Percentiles rank a stretch among this genome's conserved stretches.
Evolutionary conservation across 1,140 invertebrate species (phyloP).

Genomic region (Lepidostoma basale): DNA sequence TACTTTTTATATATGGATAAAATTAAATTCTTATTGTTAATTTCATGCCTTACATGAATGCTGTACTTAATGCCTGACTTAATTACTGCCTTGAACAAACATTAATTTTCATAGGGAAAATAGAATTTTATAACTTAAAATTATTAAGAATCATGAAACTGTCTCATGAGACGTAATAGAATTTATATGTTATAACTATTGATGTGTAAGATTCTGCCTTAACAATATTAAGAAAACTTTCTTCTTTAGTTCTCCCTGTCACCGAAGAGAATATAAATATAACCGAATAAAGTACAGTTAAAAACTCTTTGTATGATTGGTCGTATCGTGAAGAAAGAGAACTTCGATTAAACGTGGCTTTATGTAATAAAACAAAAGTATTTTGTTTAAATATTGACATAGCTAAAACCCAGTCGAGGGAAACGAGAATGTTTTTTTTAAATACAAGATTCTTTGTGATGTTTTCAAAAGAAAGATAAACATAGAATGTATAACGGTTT

Average conservation of each 20-base stretch:
- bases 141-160: too few relatives aligned
- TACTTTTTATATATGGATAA: too few relatives aligned
- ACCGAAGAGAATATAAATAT: background rate
- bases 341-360: background rate
- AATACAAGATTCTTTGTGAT: background rate
- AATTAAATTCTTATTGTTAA: too few relatives aligned
- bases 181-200: background rate
- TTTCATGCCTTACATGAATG: too few relatives aligned
- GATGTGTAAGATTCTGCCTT: background rate
- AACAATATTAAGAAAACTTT: background rate
- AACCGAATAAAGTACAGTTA: background rate
- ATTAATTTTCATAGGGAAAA: too few relatives aligned
- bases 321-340: background rate
- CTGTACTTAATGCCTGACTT: too few relatives aligned
- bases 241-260: background rate
- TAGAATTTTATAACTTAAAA: too few relatives aligned
- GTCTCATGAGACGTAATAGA: too few relatives aligned
- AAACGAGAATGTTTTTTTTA: background rate
- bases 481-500: too few relatives aligned
- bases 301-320: too few relatives aligned
- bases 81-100: too few relatives aligned
- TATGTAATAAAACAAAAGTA: background rate
- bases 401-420: background rate
- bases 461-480: slow-evolving; percentile 3
- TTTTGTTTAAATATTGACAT: background rate